These are phyloP conservation scores for Laspeyria flexula DNA, from an alignment of 2,888 invertebrate species.

Conservation along the genomic window DNA sequence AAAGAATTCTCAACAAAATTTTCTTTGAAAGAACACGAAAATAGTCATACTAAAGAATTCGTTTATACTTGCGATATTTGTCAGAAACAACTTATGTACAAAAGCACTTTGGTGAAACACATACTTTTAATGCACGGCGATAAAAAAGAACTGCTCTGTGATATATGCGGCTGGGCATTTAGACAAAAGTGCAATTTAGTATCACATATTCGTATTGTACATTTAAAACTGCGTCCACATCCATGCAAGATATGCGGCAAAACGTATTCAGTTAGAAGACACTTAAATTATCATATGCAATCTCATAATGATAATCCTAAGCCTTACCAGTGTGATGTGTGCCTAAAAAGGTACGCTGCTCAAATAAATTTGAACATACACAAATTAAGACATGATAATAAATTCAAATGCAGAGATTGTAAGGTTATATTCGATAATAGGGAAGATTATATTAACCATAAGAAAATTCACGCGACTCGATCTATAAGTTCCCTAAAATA, in stretches of 20 bases:
- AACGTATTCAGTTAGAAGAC: slow-evolving; percentile 12
- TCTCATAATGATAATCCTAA: neutral
- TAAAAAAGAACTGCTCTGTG: slow-evolving; percentile 21
- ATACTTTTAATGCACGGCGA: slow-evolving; percentile 1
- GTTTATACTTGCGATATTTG: slow-evolving; percentile 58
- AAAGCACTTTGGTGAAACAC: slow-evolving; percentile 13
- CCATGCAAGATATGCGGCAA: slow-evolving; percentile 16
- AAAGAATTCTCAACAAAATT: neutral
- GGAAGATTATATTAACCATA: neutral
- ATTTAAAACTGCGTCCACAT: slow-evolving; percentile 18
- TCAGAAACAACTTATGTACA: slow-evolving; percentile 57
- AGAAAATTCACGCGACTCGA: neutral
- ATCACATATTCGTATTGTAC: slow-evolving; percentile 18
- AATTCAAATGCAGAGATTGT: slow-evolving; percentile 25
- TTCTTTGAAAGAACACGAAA: slow-evolving; percentile 1
- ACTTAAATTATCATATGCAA: slow-evolving; percentile 17
- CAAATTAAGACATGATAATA: slow-evolving; percentile 21
- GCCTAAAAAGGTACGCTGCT: slow-evolving; percentile 2
- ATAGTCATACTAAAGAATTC: slow-evolving; percentile 31
- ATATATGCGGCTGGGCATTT: slow-evolving; percentile 25
- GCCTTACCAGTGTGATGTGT: slow-evolving; percentile 16
- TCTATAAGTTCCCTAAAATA: neutral
- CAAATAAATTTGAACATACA: slow-evolving; percentile 16
- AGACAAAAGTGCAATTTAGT: slow-evolving; percentile 23
- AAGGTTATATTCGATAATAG: slow-evolving; percentile 6